Base-by-base conservation (phyloP, 2,888 invertebrate species). In the Platerodrilus igneus region DNA sequence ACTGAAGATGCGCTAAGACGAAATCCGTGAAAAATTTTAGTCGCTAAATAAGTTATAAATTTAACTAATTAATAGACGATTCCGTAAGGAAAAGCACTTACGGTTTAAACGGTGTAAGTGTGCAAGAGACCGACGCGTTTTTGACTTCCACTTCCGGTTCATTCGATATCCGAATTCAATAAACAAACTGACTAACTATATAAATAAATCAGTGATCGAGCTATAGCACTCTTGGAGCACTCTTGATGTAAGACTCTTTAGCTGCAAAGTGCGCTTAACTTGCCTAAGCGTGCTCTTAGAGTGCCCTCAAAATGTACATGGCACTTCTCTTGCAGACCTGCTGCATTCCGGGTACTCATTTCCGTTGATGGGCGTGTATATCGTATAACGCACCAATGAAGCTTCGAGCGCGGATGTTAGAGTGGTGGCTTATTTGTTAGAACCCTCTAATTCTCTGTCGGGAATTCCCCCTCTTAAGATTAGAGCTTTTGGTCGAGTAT, bases 191-290 rank as follows among this genome's bases (percentile, higher is more conserved):
- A 66, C 68, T 68, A 68, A 69, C 68, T 69, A 68, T 68, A 69
- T 68, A 69, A 69, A 69, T 69, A 69, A 69, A 69, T 68, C 68
- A 68, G 66, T 60, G 67, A 68, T 68, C 68, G 68, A 64, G 67
- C 65, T 65, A 66, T 67, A 66, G 66, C 66, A 66, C 67, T 65
- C 64, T 64, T 63, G 62, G 62, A 64, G 64, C 62, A 64, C 66
- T 60, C 66, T 68, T 68, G 67, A 68, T 68, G 67, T 69, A 69
- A 69, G 69, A 69, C 68, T 68, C 69, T 69, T 69, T 68, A 68
- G 64, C 66, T 60, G 60, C 66, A 63, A 68, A 69, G 69, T 64
- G 67, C 68, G 69, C 69, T 69, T 69, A 69, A 69, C 69, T 68
- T 65, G 67, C 67, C 68, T 68, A 68, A 68, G 68, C 68, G 68